A percentile compares a stretch with the other conserved stretches of the same genome.
These are phyloP conservation scores for Polymixis flavicincta DNA, from an alignment of 2,888 invertebrate genomes.

Conservation along the genomic window DNA sequence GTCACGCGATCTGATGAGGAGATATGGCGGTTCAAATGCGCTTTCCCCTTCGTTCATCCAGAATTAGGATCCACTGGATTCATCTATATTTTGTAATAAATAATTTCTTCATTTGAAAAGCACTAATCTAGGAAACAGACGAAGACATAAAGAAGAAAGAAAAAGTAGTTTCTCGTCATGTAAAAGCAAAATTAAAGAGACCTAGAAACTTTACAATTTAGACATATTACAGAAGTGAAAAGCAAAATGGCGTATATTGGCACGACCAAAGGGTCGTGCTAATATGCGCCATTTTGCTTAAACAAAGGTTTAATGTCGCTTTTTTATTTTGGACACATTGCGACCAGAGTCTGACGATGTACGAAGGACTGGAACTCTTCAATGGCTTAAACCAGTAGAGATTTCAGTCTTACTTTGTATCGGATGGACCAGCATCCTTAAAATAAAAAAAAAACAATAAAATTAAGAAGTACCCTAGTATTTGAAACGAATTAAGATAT, in stretches of 20 bases:
- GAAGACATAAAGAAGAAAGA: conserved; percentile 39
- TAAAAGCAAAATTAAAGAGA: conserved; percentile 12
- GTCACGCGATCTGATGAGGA: not conserved
- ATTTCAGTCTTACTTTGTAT: conserved; percentile 17
- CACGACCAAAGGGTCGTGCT: too few species aligned
- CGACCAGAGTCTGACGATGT: not conserved
- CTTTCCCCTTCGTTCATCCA: not conserved
- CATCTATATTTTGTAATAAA: not conserved
- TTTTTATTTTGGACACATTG: conserved; percentile 12
- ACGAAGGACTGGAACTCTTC: conserved; percentile 18
- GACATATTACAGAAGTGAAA: conserved; percentile 12
- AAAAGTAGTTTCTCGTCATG: conserved; percentile 12
- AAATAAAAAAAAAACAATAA: conserved; percentile 22
- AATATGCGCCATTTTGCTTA: too few species aligned
- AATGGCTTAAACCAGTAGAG: conserved; percentile 19
- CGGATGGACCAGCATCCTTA: conserved; percentile 28
- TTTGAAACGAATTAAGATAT: not conserved
- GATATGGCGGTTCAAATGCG: not conserved
- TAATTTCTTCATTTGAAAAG: not conserved
- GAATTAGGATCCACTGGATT: not conserved
- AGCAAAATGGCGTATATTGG: not conserved
- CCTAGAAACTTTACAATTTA: too few species aligned
- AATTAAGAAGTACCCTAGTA: conserved; percentile 12
- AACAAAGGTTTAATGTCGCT: too few species aligned
- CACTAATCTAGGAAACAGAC: conserved; percentile 1